Conservation (phyloP, 2,888 invertebrate genomes). For the Drosophila infuscata region DNA sequence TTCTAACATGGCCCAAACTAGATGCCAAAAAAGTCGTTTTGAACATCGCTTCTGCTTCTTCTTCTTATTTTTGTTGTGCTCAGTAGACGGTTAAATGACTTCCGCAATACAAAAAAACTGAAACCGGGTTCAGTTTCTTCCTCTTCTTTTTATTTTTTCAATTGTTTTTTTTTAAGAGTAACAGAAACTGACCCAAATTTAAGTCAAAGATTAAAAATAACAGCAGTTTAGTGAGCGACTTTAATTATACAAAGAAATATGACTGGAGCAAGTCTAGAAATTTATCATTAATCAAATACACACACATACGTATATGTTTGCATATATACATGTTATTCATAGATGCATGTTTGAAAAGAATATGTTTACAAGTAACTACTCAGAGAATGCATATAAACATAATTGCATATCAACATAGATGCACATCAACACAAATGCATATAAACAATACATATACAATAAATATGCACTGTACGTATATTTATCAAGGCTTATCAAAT, state of each 20-base stretch:
- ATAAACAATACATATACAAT: background rate
- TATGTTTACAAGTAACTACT: background rate
- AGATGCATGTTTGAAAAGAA: background rate
- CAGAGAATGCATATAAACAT: background rate
- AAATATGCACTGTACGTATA: background rate
- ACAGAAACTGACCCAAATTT: conserved; percentile 24
- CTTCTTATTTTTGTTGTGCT: conserved; percentile 49
- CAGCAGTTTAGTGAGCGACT: background rate
- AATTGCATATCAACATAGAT: background rate
- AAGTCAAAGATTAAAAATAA: background rate
- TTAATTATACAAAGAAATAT: background rate
- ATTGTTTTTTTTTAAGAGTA: background rate
- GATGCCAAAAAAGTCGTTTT: conserved; percentile 49
- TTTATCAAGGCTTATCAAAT: background rate
- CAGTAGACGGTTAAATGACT: conserved; percentile 75
- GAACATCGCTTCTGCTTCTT: conserved; percentile 27
- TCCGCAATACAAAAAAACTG: conserved; percentile 50
- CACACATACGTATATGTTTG: background rate
- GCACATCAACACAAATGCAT: background rate
- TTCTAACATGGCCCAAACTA: conserved; percentile 68
- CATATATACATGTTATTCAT: background rate
- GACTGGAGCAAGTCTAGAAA: background rate
- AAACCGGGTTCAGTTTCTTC: conserved; percentile 31
- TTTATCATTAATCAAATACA: background rate
- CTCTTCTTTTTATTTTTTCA: background rate